A percentile compares a stretch with the other conserved stretches of the same genome.
phyloP scores from a whole-genome alignment of 2,797 vertebrate species.

The Meda fulgida region DNA sequence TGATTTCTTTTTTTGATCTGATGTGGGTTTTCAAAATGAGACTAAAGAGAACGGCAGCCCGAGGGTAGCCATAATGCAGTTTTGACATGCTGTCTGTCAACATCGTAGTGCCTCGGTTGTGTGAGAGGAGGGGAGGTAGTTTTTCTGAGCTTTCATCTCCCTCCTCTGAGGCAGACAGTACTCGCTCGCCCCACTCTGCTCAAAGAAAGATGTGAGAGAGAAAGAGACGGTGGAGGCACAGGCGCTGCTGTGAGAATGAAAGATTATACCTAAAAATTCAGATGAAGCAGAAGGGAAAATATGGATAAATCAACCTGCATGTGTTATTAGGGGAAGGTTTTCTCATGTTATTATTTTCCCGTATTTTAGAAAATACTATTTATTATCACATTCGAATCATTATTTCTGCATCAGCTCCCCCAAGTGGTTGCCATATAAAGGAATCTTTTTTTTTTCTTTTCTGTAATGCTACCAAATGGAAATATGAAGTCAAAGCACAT shows the following conservation, averaged over 20 bases:
- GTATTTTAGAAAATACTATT: slow-evolving; percentile 8
- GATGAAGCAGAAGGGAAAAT: slow-evolving; percentile 17
- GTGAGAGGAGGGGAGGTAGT: slow-evolving; percentile 39
- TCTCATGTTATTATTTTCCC: not conserved
- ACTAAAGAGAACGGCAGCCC: slow-evolving; percentile 60
- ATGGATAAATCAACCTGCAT: slow-evolving; percentile 20
- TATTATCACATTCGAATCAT: not conserved
- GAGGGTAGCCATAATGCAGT: slow-evolving; percentile 54
- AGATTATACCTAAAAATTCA: slow-evolving; percentile 21
- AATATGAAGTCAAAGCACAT: slow-evolving; percentile 12
- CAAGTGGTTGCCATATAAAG: slow-evolving; percentile 41
- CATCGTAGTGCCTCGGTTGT: slow-evolving; percentile 32
- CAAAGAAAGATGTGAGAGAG: not conserved
- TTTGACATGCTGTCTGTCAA: slow-evolving; percentile 61
- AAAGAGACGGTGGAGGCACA: not conserved
- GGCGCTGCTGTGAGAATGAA: slow-evolving; percentile 5
- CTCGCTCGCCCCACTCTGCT: slow-evolving; percentile 11
- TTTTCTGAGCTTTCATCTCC: slow-evolving; percentile 44
- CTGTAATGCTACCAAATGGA: not conserved
- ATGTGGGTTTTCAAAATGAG: slow-evolving; percentile 53
- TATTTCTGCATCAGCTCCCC: slow-evolving; percentile 55
- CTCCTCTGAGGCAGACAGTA: slow-evolving; percentile 34
- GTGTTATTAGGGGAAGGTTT: slow-evolving; percentile 26
- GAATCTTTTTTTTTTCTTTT: not conserved
- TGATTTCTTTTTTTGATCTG: slow-evolving; percentile 38